Evolutionary conservation across 2,888 invertebrate genomes (phyloP).

Genomic region (Cataglyphis altisquamis): DNA sequence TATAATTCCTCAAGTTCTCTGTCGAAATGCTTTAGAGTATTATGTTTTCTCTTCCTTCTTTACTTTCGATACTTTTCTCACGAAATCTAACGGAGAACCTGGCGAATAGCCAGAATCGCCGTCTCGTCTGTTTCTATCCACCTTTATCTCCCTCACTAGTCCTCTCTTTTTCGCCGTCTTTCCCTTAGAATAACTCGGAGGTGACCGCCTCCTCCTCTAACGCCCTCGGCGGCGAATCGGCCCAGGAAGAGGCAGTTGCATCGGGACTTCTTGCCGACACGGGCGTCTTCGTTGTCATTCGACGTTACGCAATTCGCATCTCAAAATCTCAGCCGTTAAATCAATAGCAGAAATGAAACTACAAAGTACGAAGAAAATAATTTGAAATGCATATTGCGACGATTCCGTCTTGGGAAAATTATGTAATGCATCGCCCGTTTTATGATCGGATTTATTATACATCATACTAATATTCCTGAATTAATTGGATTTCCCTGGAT

Average conservation of each 20-base stretch:
- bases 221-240: constrained; percentile 76
- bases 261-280: constrained; percentile 81
- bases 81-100: constrained; percentile 68
- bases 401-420: neutral
- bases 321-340: constrained; percentile 81
- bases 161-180: constrained; percentile 61
- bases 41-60: constrained; percentile 9
- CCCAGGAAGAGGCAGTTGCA: constrained; percentile 80
- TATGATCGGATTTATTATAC: constrained; percentile 6
- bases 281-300: constrained; percentile 76
- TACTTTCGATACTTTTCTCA: constrained; percentile 63
- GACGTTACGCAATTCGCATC: constrained; percentile 83
- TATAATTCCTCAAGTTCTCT: constrained; percentile 2
- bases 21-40: neutral
- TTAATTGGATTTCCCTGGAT: neutral
- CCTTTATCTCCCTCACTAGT: constrained; percentile 41
- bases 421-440: neutral
- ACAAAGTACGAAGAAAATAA: constrained; percentile 2
- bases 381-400: constrained; percentile 53
- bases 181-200: constrained; percentile 85
- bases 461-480: neutral
- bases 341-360: constrained; percentile 78
- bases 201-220: constrained; percentile 82
- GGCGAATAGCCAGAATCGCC: constrained; percentile 77
- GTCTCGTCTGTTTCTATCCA: constrained; percentile 61